Conservation (phyloP, 2,888 invertebrate species). For the Hirtodrosophila confusa region DNA sequence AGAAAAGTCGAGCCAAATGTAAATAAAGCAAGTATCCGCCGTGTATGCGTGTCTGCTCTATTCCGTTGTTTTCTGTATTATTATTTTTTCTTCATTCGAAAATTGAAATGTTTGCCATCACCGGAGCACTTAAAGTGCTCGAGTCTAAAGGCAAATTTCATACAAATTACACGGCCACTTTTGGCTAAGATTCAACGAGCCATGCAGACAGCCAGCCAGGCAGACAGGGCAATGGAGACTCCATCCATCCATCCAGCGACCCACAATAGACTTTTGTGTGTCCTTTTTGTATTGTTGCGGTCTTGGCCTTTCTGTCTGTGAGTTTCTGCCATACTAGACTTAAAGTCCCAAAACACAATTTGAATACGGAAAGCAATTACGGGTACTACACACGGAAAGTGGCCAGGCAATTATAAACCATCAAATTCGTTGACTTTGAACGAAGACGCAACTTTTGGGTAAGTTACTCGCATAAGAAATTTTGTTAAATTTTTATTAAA, state of each 20-base stretch:
- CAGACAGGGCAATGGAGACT: conserved; percentile 15
- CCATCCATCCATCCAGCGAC: background rate
- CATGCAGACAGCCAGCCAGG: conserved; percentile 27
- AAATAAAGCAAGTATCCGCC: conserved; percentile 38
- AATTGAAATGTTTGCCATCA: conserved; percentile 76
- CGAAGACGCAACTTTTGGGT: background rate
- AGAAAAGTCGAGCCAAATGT: conserved; percentile 33
- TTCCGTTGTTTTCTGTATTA: conserved; percentile 11
- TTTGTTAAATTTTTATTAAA: conserved; percentile 16
- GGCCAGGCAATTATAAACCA: conserved; percentile 47
- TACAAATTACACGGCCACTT: conserved; percentile 75
- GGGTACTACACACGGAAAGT: conserved; percentile 22
- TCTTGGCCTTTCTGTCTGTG: conserved; percentile 11
- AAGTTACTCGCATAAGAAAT: conserved; percentile 5
- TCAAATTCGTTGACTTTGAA: conserved; percentile 30
- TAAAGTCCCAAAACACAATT: conserved; percentile 49
- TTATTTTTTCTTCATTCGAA: conserved; percentile 39
- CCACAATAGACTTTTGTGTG: conserved; percentile 10
- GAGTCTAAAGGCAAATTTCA: conserved; percentile 54
- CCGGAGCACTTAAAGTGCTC: conserved; percentile 39
- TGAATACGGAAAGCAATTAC: conserved; percentile 65
- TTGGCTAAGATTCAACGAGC: conserved; percentile 68
- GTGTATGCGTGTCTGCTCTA: conserved; percentile 1
- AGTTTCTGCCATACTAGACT: conserved; percentile 11
- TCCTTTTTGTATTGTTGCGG: background rate